These are phyloP conservation scores for Halichoerus grypus DNA, from an alignment of 2,113 vertebrate species.

Conservation along the genomic window DNA sequence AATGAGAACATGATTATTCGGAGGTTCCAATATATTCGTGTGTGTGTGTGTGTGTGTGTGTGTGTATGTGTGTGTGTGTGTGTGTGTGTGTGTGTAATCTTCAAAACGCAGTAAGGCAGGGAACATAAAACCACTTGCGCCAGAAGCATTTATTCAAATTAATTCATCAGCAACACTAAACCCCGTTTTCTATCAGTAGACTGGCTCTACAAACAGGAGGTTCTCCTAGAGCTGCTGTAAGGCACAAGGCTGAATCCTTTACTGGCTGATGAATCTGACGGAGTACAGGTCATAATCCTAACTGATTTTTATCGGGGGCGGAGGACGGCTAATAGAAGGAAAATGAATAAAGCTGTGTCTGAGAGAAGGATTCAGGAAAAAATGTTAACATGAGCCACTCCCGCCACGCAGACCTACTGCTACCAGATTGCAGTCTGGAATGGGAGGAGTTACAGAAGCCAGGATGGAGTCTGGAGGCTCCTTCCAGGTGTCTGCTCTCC, in stretches of 20 bases:
- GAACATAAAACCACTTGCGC: background rate
- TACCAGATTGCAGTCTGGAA: background rate
- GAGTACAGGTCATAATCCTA: background rate
- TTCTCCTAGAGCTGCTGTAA: background rate
- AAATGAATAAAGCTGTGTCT: background rate
- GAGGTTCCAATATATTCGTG: background rate
- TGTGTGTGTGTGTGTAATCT: background rate
- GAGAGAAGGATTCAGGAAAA: background rate
- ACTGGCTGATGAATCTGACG: background rate
- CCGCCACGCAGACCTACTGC: background rate
- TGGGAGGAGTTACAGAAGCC: background rate
- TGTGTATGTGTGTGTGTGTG: background rate
- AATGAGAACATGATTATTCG: background rate
- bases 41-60: background rate
- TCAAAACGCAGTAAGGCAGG: background rate
- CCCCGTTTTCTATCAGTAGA: background rate
- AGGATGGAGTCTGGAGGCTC: accelerated
- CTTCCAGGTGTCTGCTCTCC: background rate
- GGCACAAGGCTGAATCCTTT: background rate
- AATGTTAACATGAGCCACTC: too few relatives aligned
- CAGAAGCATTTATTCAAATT: background rate
- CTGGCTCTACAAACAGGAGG: background rate
- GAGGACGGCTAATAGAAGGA: background rate
- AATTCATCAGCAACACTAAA: background rate
- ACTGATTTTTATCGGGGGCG: background rate